Base-by-base conservation (phyloP, 2,113 vertebrate species). In the Dascyllus trimaculatus region DNA sequence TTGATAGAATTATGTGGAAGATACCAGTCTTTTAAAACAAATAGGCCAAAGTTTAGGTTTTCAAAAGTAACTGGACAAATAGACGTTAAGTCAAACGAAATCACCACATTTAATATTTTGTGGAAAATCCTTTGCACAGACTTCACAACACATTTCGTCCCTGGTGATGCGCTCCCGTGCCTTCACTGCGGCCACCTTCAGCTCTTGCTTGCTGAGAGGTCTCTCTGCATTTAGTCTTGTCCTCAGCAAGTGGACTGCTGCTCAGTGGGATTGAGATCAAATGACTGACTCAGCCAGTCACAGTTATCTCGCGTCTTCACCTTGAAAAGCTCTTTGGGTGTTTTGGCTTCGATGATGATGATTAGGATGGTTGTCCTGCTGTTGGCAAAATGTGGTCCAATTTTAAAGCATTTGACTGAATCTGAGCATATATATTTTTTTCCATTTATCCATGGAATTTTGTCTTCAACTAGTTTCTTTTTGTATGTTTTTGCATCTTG, bases 241-340 rank as follows among this genome's bases (percentile, higher is more conserved):
- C 46, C 24, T 40, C 18, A 61, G 21, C 59, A 60, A 61, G 11
- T 49, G 46, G 21, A 61, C 35, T 0, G 17, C 57, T 61, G 69
- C 18, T 48, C 46, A 48, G 18, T 19, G 15, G 18, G 57, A 60
- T 60, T 58, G 46, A 38, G 69, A 48, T 59, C 25, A 71, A 32
- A 21, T 35, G 21, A 24, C 54, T 24, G 68, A 22, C 25, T 59
- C 54, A 48, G 15, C 54, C 45, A 49, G 15, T 48, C 25, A 59
- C 4, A 17, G 46, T 15, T 58, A 58, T 25, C 19, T 43, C 43
- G 43, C 25, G 22, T 32, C 17, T 71, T 71, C 43, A 71, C 43
- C 56, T 48, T 48, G 46, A 48, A 48, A 48, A 49, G 43, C 26
- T 49, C 43, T 71, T 35, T 59, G 19, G 54, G 59, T 29, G 54